Evolutionary conservation across 2,797 vertebrate genomes (phyloP).

Genomic region (Pipistrellus kuhlii): DNA sequence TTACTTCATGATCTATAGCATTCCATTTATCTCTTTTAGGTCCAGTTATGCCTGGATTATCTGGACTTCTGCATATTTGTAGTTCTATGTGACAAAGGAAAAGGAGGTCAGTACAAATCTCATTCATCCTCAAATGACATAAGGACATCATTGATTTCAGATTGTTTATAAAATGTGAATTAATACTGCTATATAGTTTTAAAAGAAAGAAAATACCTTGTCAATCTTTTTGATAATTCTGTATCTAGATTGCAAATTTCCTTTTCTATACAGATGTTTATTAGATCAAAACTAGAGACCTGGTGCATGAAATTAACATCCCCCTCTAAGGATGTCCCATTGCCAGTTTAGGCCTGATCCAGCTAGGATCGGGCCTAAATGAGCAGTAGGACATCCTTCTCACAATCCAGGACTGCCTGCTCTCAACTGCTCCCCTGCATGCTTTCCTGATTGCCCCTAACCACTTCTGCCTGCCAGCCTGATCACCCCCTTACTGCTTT

Average conservation of each 20-base stretch:
- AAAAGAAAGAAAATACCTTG: neutral
- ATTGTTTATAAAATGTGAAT: neutral
- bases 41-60: neutral
- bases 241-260: neutral
- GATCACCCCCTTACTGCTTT: too few species aligned
- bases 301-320: too few species aligned
- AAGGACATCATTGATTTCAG: neutral
- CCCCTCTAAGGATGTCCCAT: too few species aligned
- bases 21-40: neutral
- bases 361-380: too few species aligned
- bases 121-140: neutral
- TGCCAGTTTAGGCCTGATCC: too few species aligned
- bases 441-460: too few species aligned
- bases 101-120: neutral
- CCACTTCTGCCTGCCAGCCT: too few species aligned
- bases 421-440: too few species aligned
- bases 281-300: neutral
- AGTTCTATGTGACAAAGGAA: neutral
- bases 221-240: neutral
- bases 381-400: too few species aligned
- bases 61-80: neutral
- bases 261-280: neutral
- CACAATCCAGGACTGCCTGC: too few species aligned
- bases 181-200: neutral
- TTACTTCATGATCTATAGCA: neutral